Conservation (phyloP, 2,888 invertebrate species). For the Margaritifera margaritifera region DNA sequence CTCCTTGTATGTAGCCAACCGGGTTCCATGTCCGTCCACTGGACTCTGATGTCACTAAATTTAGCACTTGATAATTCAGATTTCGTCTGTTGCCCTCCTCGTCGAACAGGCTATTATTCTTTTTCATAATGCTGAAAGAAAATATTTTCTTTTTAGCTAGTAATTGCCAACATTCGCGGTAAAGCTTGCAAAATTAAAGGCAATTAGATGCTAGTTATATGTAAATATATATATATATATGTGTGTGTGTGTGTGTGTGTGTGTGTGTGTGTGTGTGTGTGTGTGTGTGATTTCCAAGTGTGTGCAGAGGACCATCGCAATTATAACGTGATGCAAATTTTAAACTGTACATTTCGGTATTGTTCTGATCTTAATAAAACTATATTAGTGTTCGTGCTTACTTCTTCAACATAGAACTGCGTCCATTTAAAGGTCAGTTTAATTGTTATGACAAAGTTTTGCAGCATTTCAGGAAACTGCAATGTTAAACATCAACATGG, state of each 20-base stretch:
- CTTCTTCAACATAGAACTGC: too few species aligned
- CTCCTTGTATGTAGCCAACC: slow-evolving; percentile 52
- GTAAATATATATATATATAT: neutral
- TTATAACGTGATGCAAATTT: too few species aligned
- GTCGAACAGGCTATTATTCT: slow-evolving; percentile 22
- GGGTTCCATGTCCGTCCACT: slow-evolving; percentile 42
- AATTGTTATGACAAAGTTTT: too few species aligned
- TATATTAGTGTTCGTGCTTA: too few species aligned
- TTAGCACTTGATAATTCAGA: slow-evolving; percentile 46
- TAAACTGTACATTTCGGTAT: too few species aligned
- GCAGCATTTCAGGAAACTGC: too few species aligned
- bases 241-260: neutral
- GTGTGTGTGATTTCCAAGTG: too few species aligned
- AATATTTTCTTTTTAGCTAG: neutral
- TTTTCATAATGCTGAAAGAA: slow-evolving; percentile 19
- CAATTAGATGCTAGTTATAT: slow-evolving; percentile 1
- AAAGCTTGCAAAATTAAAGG: neutral
- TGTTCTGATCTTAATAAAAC: too few species aligned
- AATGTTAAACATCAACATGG: too few species aligned
- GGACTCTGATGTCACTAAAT: slow-evolving; percentile 25
- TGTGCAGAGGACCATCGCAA: too few species aligned
- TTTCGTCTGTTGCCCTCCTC: slow-evolving; percentile 15
- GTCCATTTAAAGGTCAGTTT: too few species aligned
- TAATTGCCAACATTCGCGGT: neutral
- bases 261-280: neutral